Conservation (phyloP, 1,140 invertebrate species). For the Melanaphis sacchari region DNA sequence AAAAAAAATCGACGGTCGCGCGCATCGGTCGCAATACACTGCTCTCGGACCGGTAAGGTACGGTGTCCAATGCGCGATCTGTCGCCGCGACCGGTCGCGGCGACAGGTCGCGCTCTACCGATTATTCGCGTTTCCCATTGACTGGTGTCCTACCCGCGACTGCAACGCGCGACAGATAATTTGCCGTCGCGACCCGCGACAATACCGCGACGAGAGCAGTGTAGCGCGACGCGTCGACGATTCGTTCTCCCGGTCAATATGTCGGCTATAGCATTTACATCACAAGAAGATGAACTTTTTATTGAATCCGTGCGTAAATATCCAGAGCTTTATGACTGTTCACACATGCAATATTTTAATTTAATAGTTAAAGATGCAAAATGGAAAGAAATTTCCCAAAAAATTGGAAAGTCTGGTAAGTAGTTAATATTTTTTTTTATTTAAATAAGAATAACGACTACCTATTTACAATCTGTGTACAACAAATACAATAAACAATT, state of each 20-base stretch:
- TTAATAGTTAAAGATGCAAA: not conserved
- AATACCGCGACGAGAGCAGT: not conserved
- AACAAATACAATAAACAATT: no score
- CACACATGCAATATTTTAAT: not conserved
- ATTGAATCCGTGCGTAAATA: not conserved
- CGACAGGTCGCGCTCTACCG: no score
- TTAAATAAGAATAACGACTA: not conserved
- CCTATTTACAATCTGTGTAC: no score
- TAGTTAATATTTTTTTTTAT: constrained; percentile 3
- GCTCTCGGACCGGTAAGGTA: not conserved
- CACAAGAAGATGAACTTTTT: constrained; percentile 14
- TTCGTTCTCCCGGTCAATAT: not conserved
- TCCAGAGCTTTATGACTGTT: not conserved
- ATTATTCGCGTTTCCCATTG: no score
- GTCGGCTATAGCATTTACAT: not conserved
- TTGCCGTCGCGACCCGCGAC: not conserved
- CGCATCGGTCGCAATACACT: not conserved
- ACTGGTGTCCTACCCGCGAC: not conserved
- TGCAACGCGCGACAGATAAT: no score
- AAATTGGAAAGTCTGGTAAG: not conserved
- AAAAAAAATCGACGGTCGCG: not conserved
- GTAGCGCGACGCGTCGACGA: not conserved
- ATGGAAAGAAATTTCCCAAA: constrained; percentile 19
- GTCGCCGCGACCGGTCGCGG: no score
- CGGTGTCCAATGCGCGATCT: no score